Conservation (phyloP, 2,888 invertebrate species). For the Saturnia japonica region DNA sequence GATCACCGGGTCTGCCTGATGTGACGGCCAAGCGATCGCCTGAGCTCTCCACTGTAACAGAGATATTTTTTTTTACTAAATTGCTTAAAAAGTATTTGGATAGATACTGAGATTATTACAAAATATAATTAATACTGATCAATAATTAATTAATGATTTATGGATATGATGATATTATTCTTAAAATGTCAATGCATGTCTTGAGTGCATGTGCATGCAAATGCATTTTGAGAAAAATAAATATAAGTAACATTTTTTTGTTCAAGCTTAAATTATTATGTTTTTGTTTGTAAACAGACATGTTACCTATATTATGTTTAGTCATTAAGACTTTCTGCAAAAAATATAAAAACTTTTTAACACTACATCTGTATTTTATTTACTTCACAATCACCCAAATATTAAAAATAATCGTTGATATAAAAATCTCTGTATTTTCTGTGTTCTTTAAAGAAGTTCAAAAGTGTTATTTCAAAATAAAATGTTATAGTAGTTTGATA, state of each 20-base stretch:
- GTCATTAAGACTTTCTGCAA: too few relatives aligned
- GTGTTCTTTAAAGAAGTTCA: not conserved
- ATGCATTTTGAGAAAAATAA: not conserved
- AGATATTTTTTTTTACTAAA: conserved; percentile 18
- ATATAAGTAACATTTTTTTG: not conserved
- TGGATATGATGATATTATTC: not conserved
- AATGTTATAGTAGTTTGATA: not conserved
- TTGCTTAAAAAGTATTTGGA: not conserved
- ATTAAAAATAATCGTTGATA: too few relatives aligned
- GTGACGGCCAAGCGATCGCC: conserved; percentile 72
- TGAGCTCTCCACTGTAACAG: conserved; percentile 85
- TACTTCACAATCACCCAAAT: too few relatives aligned
- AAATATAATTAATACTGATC: conserved; percentile 1
- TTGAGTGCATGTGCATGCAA: not conserved
- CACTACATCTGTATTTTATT: too few relatives aligned
- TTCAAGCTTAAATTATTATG: too few relatives aligned
- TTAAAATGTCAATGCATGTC: not conserved
- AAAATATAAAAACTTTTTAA: too few relatives aligned
- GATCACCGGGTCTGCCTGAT: conserved; percentile 84
- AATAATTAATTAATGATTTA: too few relatives aligned
- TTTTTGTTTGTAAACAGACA: too few relatives aligned
- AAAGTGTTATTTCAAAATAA: not conserved
- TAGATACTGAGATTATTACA: not conserved
- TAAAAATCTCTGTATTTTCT: not conserved
- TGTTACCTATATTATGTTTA: too few relatives aligned